These are phyloP conservation scores for Alcedo atthis DNA, from an alignment of 2,797 vertebrate species.

Conservation along the genomic window DNA sequence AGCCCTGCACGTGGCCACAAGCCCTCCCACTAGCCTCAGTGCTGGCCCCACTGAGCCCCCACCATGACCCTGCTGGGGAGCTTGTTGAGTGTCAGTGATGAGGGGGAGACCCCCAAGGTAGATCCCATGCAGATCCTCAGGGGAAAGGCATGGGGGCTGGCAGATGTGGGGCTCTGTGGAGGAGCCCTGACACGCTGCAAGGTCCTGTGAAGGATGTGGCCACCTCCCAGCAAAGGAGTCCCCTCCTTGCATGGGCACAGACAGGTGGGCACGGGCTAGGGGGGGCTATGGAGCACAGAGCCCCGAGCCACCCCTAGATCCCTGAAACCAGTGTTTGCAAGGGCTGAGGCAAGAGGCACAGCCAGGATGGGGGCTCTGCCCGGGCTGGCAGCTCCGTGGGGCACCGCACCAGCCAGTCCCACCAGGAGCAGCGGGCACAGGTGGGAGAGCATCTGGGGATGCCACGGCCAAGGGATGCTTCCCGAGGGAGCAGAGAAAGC, in stretches of 20 bases:
- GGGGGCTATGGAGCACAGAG: rapidly evolving
- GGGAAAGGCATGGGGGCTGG: neutral
- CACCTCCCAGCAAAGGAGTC: neutral
- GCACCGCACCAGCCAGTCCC: rapidly evolving
- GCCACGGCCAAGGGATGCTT: neutral
- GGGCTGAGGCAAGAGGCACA: rapidly evolving
- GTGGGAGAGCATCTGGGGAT: rapidly evolving
- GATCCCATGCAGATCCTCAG: rapidly evolving
- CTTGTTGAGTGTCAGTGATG: neutral
- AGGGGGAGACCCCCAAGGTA: neutral
- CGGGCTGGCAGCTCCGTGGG: rapidly evolving
- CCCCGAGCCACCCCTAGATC: too few relatives aligned
- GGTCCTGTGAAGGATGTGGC: neutral
- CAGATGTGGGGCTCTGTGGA: rapidly evolving
- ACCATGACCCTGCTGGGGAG: neutral
- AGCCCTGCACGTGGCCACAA: neutral
- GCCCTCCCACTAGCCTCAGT: rapidly evolving
- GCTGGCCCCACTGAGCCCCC: neutral
- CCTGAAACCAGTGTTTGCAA: neutral
- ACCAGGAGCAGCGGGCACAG: rapidly evolving
- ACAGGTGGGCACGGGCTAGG: neutral
- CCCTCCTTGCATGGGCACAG: rapidly evolving
- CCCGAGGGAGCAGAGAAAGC: rapidly evolving
- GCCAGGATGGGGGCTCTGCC: neutral
- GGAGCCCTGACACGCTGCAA: rapidly evolving